Evolutionary conservation across 2,888 invertebrate genomes (phyloP), one percentile per base, ranked within the genome.

Genomic region (Physocephala rufipes): DNA sequence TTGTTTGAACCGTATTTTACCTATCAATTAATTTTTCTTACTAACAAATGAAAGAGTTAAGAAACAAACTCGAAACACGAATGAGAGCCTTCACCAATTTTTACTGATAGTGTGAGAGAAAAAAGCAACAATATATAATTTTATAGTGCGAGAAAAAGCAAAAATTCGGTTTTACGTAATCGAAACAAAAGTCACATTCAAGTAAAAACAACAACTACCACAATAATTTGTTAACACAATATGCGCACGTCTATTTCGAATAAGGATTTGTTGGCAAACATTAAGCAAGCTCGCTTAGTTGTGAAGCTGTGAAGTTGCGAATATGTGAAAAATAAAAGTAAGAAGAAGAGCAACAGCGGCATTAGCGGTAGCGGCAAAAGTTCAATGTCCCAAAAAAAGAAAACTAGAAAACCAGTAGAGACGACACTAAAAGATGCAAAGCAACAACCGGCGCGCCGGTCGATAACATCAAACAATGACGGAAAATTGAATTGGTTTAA

Each of bases 21-120:
- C 9, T 53, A 19, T 21, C 24, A n/a, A 53, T 21, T 36, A 36
- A 9, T 36, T 36, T 9, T 36, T 36, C 9, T 36, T 36, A 36
- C 5, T 36, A 9, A 4, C 9, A 62, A 62, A 62, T 24, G 12
- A 62, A 62, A 62, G 62, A 62, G 45, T 62, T 43, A 62, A 62
- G 62, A 36, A 62, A 62, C 62, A 24, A 62, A 62, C 62, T 36
- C 12, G 53, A n/a, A 2, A n/a, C 4, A 36, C 36, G 9, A 36
- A 36, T 36, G 36, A 4, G 21, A 53, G 62, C 12, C 9, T 47
- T 19, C 43, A 36, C 36, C 3, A 13, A 21, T 53, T 53, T 21
- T 21, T 21, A 1, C 9, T 21, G 53, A 51, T 9, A 36, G 36
- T 21, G 53, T 21, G 21, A 53, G 19, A 19, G 21, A 21, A 9